Base-by-base conservation (phyloP, 2,888 invertebrate genomes). In the Pseudococcus viburni region DNA sequence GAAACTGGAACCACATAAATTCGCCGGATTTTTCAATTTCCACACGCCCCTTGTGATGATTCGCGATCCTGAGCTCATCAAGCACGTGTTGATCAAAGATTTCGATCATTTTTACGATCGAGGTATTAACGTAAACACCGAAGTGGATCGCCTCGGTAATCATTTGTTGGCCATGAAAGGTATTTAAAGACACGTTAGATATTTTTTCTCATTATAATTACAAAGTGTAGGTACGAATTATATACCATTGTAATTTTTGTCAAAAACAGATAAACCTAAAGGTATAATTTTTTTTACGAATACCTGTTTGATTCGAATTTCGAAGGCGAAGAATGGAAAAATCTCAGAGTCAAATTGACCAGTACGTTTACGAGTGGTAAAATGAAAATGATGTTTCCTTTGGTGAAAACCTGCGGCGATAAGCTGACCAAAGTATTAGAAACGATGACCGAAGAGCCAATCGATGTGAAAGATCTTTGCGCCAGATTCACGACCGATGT, bases 401-500 rank as follows among this genome's bases (percentile, higher is more conserved):
- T 84, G 85, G 64, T 68, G 12, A 64, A 80, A 80, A 9, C 17
- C 5, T 42, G 80, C 42, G 80, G 42, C 11, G 33, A 39, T 11
- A 80, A 80, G n/a, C 80, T 80, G n/a, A 6, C 42, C 8, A 7
- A 80, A n/a, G 80, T 80, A 15, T 80, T 80, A 12, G 42, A 42
- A 80, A 42, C 80, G 6, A 19, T 80, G 46, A 42, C 46, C 12
- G 12, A n/a, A 12, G 42, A 80, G 15, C 68, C 86, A 83, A 85
- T 92, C 17, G 92, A 93, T 87, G 91, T 92, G 73, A 91, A 92
- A 89, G 92, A 92, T 87, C 86, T 92, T 87, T 92, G 91, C 89
- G 91, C 92, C 2, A 92, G 92, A 89, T 93, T 92, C 89, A 92
- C 92, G 15, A 92, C 92, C 89, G 93, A 93, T 90, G 92, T 93